Evolutionary conservation across 2,888 invertebrate genomes (phyloP).

Genomic region (Eupithecia centaureata): DNA sequence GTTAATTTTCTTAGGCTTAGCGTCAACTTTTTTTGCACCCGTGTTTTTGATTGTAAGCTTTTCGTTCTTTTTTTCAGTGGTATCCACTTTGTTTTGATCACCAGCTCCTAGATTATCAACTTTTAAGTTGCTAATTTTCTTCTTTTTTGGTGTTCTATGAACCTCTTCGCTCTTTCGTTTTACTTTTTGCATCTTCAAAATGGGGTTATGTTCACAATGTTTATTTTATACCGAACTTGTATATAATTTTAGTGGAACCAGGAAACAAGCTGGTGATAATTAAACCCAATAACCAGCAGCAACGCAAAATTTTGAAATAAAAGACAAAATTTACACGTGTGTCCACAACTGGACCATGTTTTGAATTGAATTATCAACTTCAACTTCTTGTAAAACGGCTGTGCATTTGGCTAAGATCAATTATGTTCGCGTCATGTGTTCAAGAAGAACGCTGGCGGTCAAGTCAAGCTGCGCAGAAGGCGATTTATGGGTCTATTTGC

Average conservation of each 20-base stretch:
- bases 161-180: constrained; percentile 67
- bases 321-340: not conserved
- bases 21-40: constrained; percentile 20
- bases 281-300: not conserved
- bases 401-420: no score
- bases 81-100: constrained; percentile 34
- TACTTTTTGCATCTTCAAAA: constrained; percentile 66
- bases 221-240: not conserved
- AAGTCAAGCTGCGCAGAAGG: no score
- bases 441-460: no score
- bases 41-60: constrained; percentile 10
- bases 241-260: not conserved
- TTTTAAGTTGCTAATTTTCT: constrained; percentile 58
- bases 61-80: constrained; percentile 25
- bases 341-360: not conserved
- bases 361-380: no score
- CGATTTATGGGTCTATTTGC: no score
- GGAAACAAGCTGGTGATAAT: not conserved
- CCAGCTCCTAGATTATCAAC: constrained; percentile 21
- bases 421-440: no score
- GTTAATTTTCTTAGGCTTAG: constrained; percentile 34
- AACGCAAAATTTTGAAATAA: not conserved
- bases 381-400: no score
- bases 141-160: constrained; percentile 58
- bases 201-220: constrained; percentile 20